Percentiles rank a stretch among this genome's conserved stretches.
phyloP scores from a whole-genome alignment of 1,140 invertebrate genomes.

The Myzus persicae region DNA sequence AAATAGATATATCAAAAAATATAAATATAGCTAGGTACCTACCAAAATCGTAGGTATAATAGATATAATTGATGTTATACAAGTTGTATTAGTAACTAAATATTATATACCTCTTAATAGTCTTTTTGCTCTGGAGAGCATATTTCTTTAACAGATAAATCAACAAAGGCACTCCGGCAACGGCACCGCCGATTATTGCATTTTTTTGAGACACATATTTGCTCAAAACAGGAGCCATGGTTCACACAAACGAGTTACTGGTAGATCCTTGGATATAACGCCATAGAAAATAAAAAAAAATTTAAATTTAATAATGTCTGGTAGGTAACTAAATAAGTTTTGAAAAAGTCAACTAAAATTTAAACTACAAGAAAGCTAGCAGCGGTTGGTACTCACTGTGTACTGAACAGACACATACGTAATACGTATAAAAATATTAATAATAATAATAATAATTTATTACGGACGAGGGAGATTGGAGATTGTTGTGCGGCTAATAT shows the following conservation, averaged over 20 bases:
- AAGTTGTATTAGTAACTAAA: not conserved
- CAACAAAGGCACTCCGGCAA: constrained; percentile 32
- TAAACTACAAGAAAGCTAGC: not conserved
- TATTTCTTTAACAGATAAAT: constrained; percentile 34
- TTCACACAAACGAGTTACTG: not conserved
- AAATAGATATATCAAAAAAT: not conserved
- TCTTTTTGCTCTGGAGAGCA: not conserved
- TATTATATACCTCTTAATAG: not conserved
- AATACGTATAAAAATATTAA: not conserved
- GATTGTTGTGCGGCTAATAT: not conserved
- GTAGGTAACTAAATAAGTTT: not conserved
- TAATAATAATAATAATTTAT: no score
- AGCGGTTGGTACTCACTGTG: not conserved
- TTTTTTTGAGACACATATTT: constrained; percentile 44
- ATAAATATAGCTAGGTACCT: not conserved
- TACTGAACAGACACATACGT: not conserved
- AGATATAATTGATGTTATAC: not conserved
- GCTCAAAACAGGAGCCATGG: constrained; percentile 33
- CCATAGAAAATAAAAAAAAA: not conserved
- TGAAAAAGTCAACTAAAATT: not conserved
- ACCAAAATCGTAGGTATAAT: not conserved
- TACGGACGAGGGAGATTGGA: not conserved
- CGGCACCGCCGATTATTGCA: constrained; percentile 27
- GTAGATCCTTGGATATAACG: not conserved
- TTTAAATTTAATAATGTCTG: not conserved